A percentile compares a stretch with the other conserved stretches of the same genome.
These are phyloP conservation scores for Ariopsis seemanni DNA, from an alignment of 2,113 vertebrate species.

Conservation along the genomic window DNA sequence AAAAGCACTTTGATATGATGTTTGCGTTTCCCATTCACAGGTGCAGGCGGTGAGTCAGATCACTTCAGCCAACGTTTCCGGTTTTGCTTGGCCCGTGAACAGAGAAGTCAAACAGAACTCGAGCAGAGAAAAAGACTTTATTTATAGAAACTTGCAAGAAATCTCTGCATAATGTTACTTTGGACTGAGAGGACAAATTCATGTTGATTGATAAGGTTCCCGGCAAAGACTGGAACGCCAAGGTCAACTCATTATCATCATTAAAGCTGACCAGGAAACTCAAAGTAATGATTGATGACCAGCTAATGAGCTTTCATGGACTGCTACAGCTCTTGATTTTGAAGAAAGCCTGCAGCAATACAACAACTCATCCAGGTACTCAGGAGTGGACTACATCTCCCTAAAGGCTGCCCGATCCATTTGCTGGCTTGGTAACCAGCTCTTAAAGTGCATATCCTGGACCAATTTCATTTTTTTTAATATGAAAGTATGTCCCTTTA, in stretches of 20 bases:
- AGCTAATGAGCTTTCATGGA: background rate
- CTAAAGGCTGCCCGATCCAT: background rate
- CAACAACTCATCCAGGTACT: background rate
- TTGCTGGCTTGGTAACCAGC: background rate
- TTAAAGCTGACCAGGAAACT: background rate
- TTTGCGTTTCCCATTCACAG: conserved; percentile 7
- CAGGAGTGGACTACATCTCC: background rate
- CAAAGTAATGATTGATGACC: background rate
- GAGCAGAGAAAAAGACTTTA: background rate
- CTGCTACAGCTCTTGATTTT: too few relatives aligned
- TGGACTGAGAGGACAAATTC: background rate
- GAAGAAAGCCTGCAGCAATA: background rate
- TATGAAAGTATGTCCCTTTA: too few relatives aligned
- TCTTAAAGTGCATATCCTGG: background rate
- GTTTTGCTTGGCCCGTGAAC: conserved; percentile 2
- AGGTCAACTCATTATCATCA: background rate
- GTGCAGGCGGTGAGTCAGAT: conserved; percentile 20
- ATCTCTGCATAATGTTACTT: background rate
- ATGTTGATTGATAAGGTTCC: background rate
- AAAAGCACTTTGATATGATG: conserved; percentile 10
- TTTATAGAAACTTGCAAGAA: background rate
- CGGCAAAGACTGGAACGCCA: background rate
- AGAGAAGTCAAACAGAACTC: conserved; percentile 5
- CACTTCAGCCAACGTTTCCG: background rate
- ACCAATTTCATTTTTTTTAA: too few relatives aligned